phyloP scores from a whole-genome alignment of 1,140 invertebrate genomes.

The Drosophila cardini region DNA sequence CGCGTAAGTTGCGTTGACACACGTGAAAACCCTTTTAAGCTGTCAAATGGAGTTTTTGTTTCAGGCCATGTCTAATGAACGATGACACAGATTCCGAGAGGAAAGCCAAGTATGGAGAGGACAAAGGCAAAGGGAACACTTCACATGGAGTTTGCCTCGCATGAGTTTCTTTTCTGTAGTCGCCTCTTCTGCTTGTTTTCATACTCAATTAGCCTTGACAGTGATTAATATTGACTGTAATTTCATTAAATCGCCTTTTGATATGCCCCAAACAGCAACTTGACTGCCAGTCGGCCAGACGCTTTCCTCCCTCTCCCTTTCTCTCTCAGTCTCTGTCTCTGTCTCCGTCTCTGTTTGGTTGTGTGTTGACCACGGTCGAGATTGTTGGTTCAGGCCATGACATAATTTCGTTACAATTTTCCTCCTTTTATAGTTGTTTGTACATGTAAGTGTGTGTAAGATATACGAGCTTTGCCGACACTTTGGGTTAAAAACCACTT shows the following conservation, averaged over 20 bases:
- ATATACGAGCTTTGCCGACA: constrained; percentile 27
- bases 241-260: constrained; percentile 80
- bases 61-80: constrained; percentile 65
- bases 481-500: constrained; percentile 40
- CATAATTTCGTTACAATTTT: constrained; percentile 64
- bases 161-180: constrained; percentile 10
- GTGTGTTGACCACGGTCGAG: constrained; percentile 17
- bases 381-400: constrained; percentile 28
- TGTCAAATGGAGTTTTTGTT: constrained; percentile 69
- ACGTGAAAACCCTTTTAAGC: constrained; percentile 73
- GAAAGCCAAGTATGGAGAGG: neutral
- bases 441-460: constrained; percentile 12
- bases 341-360: too few species aligned
- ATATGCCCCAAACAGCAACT: constrained; percentile 50
- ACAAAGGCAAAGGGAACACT: neutral
- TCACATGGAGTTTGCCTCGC: constrained; percentile 2
- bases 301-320: too few species aligned
- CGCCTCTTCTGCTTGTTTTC: constrained; percentile 61
- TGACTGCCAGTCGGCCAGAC: neutral
- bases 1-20: constrained; percentile 33
- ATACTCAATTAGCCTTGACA: constrained; percentile 80
- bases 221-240: constrained; percentile 81
- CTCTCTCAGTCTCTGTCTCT: too few species aligned
- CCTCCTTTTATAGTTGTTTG: constrained; percentile 15
- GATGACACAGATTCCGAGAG: constrained; percentile 63